Conservation (phyloP, 2,888 invertebrate species). For the Melipona beecheii region DNA sequence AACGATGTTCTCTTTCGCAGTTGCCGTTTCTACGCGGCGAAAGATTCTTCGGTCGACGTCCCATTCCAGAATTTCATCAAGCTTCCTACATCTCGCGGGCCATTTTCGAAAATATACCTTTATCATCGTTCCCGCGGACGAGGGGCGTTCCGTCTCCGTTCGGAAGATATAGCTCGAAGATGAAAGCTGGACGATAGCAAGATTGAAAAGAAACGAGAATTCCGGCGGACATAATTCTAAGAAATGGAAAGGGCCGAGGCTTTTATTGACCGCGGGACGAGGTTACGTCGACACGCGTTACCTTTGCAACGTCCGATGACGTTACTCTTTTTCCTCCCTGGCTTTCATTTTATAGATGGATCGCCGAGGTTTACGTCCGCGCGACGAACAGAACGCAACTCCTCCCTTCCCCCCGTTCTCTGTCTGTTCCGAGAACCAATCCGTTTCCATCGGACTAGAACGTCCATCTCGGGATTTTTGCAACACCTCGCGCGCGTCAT, state of each 20-base stretch:
- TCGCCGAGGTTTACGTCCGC: constrained; percentile 74
- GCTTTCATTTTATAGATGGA: constrained; percentile 77
- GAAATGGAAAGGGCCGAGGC: constrained; percentile 57
- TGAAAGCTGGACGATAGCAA: constrained; percentile 46
- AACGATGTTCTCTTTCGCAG: no score
- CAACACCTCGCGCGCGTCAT: background rate
- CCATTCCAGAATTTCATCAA: background rate
- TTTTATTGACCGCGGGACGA: constrained; percentile 60
- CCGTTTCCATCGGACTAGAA: constrained; percentile 20
- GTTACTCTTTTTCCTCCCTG: constrained; percentile 46
- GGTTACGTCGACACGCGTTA: constrained; percentile 44
- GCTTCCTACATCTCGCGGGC: background rate
- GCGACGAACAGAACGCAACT: constrained; percentile 31
- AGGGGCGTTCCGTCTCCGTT: background rate
- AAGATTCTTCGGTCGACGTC: no score
- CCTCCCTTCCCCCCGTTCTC: constrained; percentile 4
- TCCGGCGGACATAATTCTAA: constrained; percentile 56
- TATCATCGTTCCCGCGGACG: constrained; percentile 14
- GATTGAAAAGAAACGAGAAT: constrained; percentile 56
- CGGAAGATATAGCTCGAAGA: constrained; percentile 42
- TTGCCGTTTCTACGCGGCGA: no score
- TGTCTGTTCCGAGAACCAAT: constrained; percentile 38
- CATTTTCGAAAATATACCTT: constrained; percentile 15
- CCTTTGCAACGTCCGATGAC: constrained; percentile 23
- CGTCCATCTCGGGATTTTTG: background rate